phyloP scores from a whole-genome alignment of 2,797 vertebrate genomes.

The Melanotaenia maccullochi region DNA sequence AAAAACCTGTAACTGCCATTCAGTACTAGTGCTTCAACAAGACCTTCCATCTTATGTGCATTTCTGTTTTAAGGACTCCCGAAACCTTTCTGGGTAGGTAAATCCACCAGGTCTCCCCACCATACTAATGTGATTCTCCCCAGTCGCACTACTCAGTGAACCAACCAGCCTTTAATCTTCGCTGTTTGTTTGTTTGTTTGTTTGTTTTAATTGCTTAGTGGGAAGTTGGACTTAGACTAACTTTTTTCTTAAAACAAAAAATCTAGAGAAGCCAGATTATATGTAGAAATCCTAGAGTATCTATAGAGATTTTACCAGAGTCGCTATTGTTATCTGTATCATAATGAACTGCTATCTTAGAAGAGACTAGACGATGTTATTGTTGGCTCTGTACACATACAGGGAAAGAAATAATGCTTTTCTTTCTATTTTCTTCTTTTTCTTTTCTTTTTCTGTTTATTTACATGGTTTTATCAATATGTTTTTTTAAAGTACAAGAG shows the following conservation, averaged over 20 bases:
- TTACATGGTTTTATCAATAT: constrained; percentile 68
- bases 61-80: constrained; percentile 57
- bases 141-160: constrained; percentile 77
- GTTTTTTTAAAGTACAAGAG: constrained; percentile 69
- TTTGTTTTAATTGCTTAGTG: constrained; percentile 68
- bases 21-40: constrained; percentile 55
- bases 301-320: constrained; percentile 82
- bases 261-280: constrained; percentile 80
- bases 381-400: constrained; percentile 60
- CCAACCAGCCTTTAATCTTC: constrained; percentile 79
- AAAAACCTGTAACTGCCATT: constrained; percentile 70
- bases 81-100: constrained; percentile 54
- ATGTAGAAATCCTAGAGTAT: constrained; percentile 82
- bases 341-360: constrained; percentile 76
- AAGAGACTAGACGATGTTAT: constrained; percentile 68
- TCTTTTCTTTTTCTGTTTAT: constrained; percentile 51
- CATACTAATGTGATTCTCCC: constrained; percentile 66
- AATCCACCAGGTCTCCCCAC: constrained; percentile 45
- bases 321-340: constrained; percentile 81
- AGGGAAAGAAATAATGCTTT: constrained; percentile 57
- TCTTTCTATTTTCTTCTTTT: constrained; percentile 23
- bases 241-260: constrained; percentile 71
- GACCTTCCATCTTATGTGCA: constrained; percentile 39
- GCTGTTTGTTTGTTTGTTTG: constrained; percentile 70
- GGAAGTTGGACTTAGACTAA: constrained; percentile 72